Base-by-base conservation (phyloP, 1,140 invertebrate genomes). In the Listronotus oregonensis region DNA sequence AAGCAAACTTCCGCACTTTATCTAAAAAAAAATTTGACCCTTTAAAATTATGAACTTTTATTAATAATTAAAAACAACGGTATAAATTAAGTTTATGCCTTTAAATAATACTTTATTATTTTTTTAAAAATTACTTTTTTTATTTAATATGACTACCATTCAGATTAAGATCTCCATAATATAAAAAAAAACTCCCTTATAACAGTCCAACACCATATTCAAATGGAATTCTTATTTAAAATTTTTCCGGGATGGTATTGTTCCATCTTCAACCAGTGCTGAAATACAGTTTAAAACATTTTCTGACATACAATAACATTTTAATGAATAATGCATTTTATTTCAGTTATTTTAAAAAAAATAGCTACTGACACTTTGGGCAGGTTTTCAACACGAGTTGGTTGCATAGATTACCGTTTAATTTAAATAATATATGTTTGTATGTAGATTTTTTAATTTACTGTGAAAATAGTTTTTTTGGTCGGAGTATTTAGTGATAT, bases 171-270 rank as follows among this genome's bases (percentile, higher is more conserved):
- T n/a, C n/a, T n/a, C n/a, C n/a, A n/a, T n/a, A n/a, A n/a, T n/a
- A n/a, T n/a, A 31, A 9, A 40, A 55, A 21, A 55, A 55, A 27
- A 14, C 34, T 58, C 21, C 27, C 14, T 47, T 34, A 46, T 47
- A 58, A 17, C 56, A 58, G 56, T 37, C 34, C 3, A 1, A 37
- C 34, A 18, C 12, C 18, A 58, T 34, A 46, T 58, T 43, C 27
- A 61, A 61, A 61, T 61, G 32, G 44, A 51, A 50, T 61, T 61
- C 58, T 42, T 61, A 61, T 61, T 46, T 61, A 61, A 61, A 51
- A 15, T 46, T 51, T 51, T 61, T 61, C 58, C 58, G 58, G 58
- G 51, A 17, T 61, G 15, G 46, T 61, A 61, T 61, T 61, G 58
- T 61, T 61, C 58, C 58, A 61, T 61, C 58, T 61, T 61, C 46